Percentiles rank a stretch among this genome's conserved stretches.
phyloP scores from a whole-genome alignment of 2,888 invertebrate genomes.

The Slavum lentiscoides region DNA sequence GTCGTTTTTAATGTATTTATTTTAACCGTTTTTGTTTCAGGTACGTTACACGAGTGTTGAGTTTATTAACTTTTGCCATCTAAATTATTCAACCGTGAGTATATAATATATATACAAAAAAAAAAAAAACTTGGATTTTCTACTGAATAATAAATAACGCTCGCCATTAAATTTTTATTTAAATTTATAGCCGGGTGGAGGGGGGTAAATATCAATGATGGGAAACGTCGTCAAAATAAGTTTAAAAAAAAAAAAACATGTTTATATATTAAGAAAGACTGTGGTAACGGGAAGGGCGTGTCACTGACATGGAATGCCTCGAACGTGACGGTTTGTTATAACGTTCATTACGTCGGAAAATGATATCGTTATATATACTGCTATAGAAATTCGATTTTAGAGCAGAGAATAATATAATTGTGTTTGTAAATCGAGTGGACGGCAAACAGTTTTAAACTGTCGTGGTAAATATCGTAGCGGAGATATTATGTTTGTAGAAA shows the following conservation, averaged over 20 bases:
- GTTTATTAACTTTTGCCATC: too few relatives aligned
- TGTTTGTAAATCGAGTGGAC: background rate
- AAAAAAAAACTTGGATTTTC: background rate
- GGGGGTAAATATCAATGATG: background rate
- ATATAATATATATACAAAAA: background rate
- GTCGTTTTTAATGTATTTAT: background rate
- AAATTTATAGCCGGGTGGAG: background rate
- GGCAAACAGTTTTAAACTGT: background rate
- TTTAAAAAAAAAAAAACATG: background rate
- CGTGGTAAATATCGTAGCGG: background rate
- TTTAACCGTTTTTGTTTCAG: slow-evolving; percentile 21
- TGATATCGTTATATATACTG: background rate
- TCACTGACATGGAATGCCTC: background rate
- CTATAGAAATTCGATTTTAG: background rate
- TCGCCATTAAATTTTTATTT: too few relatives aligned
- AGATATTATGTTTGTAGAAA: too few relatives aligned
- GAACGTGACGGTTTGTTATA: background rate
- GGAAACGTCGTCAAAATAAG: background rate
- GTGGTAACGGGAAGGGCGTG: background rate
- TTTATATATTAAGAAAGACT: background rate
- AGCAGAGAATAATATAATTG: background rate
- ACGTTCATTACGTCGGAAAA: background rate
- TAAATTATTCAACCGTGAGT: slow-evolving; percentile 1
- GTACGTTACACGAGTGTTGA: slow-evolving; percentile 5
- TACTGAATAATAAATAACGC: background rate